phyloP scores from a whole-genome alignment of 2,888 invertebrate genomes.

The Acanthosoma haemorrhoidale region DNA sequence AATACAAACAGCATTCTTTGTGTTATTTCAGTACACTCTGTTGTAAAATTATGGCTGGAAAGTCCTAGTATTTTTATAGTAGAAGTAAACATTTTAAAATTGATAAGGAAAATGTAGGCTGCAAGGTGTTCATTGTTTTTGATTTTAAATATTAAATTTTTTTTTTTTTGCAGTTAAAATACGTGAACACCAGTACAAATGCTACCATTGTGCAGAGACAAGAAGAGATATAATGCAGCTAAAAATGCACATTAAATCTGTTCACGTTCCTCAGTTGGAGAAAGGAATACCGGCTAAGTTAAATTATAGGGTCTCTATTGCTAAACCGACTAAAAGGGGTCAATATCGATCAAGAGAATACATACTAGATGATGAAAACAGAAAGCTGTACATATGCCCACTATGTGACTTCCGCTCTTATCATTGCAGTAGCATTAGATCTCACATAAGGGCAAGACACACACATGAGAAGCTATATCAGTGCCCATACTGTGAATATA shows the following conservation, averaged over 20 bases:
- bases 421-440: background rate
- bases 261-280: background rate
- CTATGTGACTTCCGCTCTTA: background rate
- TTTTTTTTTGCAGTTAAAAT: background rate
- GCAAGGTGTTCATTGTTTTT: no score
- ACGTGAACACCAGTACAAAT: background rate
- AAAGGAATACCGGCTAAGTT: background rate
- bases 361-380: background rate
- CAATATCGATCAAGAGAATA: background rate
- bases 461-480: background rate
- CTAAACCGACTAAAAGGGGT: background rate
- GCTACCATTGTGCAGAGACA: background rate
- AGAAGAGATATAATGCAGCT: background rate
- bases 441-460: background rate
- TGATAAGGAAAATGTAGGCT: no score
- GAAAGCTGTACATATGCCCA: background rate
- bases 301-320: background rate
- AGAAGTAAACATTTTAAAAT: no score
- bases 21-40: no score
- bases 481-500: slow-evolving; percentile 6
- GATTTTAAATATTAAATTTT: background rate
- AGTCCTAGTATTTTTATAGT: no score
- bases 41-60: no score
- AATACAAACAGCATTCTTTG: no score
- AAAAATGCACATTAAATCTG: background rate